Percentiles rank a stretch among this genome's conserved stretches.
phyloP scores from a whole-genome alignment of 1,140 invertebrate genomes.

The Octopus sinensis region DNA sequence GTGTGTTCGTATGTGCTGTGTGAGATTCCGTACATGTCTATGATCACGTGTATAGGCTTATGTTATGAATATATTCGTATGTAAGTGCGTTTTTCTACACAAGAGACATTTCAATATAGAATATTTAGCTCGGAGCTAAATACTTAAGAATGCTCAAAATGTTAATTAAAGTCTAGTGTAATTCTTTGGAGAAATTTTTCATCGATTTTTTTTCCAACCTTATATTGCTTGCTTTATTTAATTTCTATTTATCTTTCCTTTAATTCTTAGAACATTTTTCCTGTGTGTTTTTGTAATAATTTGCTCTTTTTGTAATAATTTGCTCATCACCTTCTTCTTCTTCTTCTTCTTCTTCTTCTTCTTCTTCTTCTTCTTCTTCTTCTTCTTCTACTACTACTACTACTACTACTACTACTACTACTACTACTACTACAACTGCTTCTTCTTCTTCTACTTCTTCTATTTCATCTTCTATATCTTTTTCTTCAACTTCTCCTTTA shows the following conservation, averaged over 20 bases:
- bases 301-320: too few relatives aligned
- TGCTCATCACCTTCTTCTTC: neutral
- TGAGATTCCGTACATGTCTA: too few relatives aligned
- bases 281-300: neutral
- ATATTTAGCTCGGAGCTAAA: too few relatives aligned
- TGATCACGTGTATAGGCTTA: too few relatives aligned
- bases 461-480: slow-evolving; percentile 10
- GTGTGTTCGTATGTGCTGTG: too few relatives aligned
- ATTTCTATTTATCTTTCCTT: neutral
- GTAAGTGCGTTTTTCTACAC: too few relatives aligned
- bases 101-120: too few relatives aligned
- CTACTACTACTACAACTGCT: slow-evolving; percentile 17
- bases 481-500: neutral
- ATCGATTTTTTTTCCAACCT: too few relatives aligned
- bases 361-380: slow-evolving; percentile 1
- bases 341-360: slow-evolving; percentile 12
- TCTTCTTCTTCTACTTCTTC: slow-evolving; percentile 20
- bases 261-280: neutral
- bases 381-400: neutral
- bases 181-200: too few relatives aligned
- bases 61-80: too few relatives aligned
- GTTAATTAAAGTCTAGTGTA: too few relatives aligned
- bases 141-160: too few relatives aligned
- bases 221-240: neutral
- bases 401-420: slow-evolving; percentile 8